These are phyloP conservation scores for Drosophila novamexicana DNA, from an alignment of 1,140 invertebrate species.

Conservation along the genomic window DNA sequence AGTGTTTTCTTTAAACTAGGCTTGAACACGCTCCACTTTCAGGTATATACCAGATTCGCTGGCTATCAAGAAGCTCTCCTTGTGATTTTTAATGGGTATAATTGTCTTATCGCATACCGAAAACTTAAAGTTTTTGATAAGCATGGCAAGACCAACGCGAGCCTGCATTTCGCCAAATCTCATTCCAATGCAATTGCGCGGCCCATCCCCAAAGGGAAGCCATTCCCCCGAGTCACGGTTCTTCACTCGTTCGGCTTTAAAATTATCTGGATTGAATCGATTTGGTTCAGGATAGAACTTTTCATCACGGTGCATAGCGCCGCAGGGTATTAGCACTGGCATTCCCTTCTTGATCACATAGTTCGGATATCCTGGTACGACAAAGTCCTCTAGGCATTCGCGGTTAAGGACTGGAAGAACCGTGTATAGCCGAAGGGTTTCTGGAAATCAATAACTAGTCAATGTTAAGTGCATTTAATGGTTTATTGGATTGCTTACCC, in stretches of 20 bases:
- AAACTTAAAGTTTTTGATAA: conserved; percentile 82
- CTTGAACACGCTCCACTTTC: conserved; percentile 57
- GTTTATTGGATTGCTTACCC: conserved; percentile 65
- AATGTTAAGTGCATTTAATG: background rate
- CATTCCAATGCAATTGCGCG: conserved; percentile 85
- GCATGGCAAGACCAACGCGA: conserved; percentile 85
- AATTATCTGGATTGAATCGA: conserved; percentile 88
- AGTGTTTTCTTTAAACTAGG: too few relatives aligned
- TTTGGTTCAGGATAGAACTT: conserved; percentile 87
- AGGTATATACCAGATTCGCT: conserved; percentile 61
- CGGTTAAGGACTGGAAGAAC: conserved; percentile 85
- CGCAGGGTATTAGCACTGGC: conserved; percentile 61
- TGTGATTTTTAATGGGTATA: conserved; percentile 56
- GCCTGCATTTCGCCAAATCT: conserved; percentile 88
- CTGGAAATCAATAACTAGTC: conserved; percentile 13
- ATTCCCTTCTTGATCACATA: conserved; percentile 77
- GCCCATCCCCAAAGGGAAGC: conserved; percentile 87
- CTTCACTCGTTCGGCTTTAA: conserved; percentile 86
- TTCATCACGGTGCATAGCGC: conserved; percentile 82
- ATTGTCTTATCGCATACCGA: conserved; percentile 70
- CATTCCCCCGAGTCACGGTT: conserved; percentile 85
- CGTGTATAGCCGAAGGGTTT: conserved; percentile 74
- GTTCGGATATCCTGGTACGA: conserved; percentile 77
- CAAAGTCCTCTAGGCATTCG: conserved; percentile 78
- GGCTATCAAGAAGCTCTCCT: conserved; percentile 45